Percentiles rank a stretch among this genome's conserved stretches.
phyloP scores from a whole-genome alignment of 2,113 vertebrate species.

The Eurystomus gularis region DNA sequence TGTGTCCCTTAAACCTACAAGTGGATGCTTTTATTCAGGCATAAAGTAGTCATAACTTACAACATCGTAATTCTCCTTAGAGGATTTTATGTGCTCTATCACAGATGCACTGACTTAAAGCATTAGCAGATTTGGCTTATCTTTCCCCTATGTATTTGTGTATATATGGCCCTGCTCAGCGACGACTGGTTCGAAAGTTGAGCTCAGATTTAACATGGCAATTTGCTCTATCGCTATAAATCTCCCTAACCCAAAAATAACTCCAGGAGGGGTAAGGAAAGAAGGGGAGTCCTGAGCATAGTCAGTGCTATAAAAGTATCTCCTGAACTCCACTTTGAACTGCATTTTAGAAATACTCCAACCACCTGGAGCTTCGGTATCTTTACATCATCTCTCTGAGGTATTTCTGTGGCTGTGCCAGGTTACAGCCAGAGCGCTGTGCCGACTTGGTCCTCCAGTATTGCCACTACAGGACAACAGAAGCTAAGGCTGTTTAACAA shows the following conservation, averaged over 20 bases:
- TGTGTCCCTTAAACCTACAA: neutral
- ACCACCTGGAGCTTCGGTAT: neutral
- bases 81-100: conserved; percentile 41
- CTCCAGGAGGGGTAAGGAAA: neutral
- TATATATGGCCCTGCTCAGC: neutral
- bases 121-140: conserved; percentile 13
- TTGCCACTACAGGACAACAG: neutral
- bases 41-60: conserved; percentile 10
- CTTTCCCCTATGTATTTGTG: neutral
- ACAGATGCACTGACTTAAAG: conserved; percentile 16
- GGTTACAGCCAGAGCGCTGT: neutral
- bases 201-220: neutral
- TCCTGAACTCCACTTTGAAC: neutral
- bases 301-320: neutral
- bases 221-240: conserved; percentile 11
- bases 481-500: neutral
- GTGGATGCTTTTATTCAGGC: conserved; percentile 35
- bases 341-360: neutral
- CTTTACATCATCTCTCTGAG: neutral
- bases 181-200: neutral
- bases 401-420: neutral
- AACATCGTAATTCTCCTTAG: neutral
- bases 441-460: neutral
- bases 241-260: neutral
- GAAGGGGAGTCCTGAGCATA: neutral